A percentile compares a stretch with the other conserved stretches of the same genome.
These are phyloP conservation scores for Drosophila ohnishii DNA, from an alignment of 1,140 invertebrate species.

Conservation along the genomic window DNA sequence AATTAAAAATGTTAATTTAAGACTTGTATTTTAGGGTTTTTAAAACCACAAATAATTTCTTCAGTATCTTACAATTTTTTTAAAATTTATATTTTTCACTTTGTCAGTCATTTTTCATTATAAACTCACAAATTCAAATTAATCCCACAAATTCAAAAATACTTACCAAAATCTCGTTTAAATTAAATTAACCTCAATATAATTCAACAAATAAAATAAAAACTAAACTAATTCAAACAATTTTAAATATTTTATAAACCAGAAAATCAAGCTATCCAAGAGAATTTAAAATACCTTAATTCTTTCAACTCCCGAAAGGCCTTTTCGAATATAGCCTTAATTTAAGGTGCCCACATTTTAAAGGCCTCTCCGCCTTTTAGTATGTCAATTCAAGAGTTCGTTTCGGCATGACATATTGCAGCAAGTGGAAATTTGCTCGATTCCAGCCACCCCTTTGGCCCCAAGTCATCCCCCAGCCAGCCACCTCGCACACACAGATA, in stretches of 20 bases:
- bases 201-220: no score
- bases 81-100: no score
- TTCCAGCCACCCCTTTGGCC: constrained; percentile 23
- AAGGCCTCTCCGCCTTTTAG: constrained; percentile 50
- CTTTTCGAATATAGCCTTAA: background rate
- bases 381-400: constrained; percentile 71
- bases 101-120: no score
- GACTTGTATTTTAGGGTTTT: no score
- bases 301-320: background rate
- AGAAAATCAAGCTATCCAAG: background rate
- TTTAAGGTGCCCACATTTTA: constrained; percentile 46
- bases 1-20: no score
- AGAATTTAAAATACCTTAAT: no score
- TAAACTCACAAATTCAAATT: no score
- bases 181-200: no score
- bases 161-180: background rate
- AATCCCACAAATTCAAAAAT: no score
- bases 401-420: constrained; percentile 38
- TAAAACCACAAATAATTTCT: no score
- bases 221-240: rapidly evolving
- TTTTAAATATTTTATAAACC: background rate
- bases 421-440: constrained; percentile 63
- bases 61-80: no score
- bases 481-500: constrained; percentile 15
- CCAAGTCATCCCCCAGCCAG: constrained; percentile 21